A percentile compares a stretch with the other conserved stretches of the same genome.
Conservation (phyloP, 92 coral and sea anemone genomes). For the Meandrina meandrites region DNA sequence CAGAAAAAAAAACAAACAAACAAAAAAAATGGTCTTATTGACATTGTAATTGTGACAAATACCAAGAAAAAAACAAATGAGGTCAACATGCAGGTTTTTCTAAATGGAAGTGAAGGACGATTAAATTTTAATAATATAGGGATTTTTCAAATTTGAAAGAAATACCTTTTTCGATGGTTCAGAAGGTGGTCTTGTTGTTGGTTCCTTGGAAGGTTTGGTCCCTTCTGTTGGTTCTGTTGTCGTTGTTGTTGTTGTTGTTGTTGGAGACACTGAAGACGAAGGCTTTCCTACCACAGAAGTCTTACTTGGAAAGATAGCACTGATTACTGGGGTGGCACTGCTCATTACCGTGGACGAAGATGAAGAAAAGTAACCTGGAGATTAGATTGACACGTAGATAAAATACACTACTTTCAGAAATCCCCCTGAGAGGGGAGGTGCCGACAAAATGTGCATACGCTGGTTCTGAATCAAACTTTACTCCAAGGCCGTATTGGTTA, state of each 20-base stretch:
- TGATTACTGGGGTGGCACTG: background rate
- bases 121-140: too few species aligned
- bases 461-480: background rate
- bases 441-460: background rate
- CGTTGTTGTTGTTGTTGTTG: background rate
- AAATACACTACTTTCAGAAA: background rate
- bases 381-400: background rate
- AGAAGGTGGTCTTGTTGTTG: slow-evolving; percentile 24
- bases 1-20: background rate
- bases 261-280: background rate
- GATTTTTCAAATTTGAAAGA: background rate
- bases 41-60: background rate
- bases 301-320: slow-evolving; percentile 22
- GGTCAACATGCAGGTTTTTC: background rate
- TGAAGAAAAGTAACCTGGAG: background rate
- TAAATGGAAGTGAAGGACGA: too few species aligned
- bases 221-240: background rate
- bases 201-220: background rate
- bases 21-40: background rate
- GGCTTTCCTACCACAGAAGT: background rate
- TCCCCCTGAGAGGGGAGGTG: background rate
- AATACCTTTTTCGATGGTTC: slow-evolving; percentile 41
- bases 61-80: background rate
- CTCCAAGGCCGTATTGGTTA: too few species aligned
- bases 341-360: background rate